Evolutionary conservation across 2,797 vertebrate species (phyloP), one percentile per base, ranked within the genome.

Genomic region (Chaunax sp.): DNA sequence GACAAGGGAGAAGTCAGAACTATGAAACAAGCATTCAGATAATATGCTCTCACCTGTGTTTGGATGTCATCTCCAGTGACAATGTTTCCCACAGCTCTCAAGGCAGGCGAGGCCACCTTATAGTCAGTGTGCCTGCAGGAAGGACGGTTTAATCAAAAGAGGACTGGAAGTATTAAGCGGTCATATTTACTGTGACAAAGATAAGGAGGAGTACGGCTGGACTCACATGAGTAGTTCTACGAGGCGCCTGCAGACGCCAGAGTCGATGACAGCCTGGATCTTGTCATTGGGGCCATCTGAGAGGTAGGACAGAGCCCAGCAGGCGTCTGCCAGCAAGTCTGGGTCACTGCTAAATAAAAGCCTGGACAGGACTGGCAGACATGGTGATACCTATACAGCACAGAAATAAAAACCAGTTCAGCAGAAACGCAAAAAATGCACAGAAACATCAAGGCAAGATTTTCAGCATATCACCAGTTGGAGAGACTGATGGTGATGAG

Each of bases 241-340:
- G 41, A 99, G 94, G 80, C 98, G 95, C 77, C 97, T 94, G 82
- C 98, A 99, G 72, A 99, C 98, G 8, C 98, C 98, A 0, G 98
- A 99, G 91, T 99, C 97, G 44, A 99, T 99, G 75, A 99, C 97
- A 0, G 97, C 97, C 88, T 99, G 98, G 77, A 99, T 99, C 89
- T 99, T 99, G 90, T 99, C 98, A 56, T 99, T 99, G 82, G 98
- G 96, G n/a, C 98, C 98, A 57, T 99, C 98, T 0, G 98, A 99
- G 66, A 99, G 94, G 89, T 99, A 99, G 81, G 97, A 99, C 45
- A 99, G 94, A 45, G 98, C 98, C 98, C 98, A 99, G 91, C 98
- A 99, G 1, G 97, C 97, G 18, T 99, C 98, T 40, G 98, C 98
- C 88, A 99, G 92, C 85, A 99, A 88, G 93, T 99, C 98, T 40